Base-by-base conservation (phyloP, 2,113 vertebrate genomes). In the Falco punctatus region DNA sequence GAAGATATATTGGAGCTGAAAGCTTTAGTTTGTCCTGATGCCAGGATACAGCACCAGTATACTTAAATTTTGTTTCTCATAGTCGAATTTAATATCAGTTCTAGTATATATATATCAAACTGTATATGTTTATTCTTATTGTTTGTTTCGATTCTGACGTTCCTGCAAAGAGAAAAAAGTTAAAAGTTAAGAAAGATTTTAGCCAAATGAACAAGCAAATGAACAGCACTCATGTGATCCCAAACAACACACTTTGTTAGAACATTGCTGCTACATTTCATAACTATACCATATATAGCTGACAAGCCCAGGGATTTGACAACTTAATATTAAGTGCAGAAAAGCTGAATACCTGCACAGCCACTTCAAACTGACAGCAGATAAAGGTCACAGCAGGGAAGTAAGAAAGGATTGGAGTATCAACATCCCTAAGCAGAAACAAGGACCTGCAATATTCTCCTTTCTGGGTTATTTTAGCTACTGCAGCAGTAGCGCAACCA, bases 81-180 rank as follows among this genome's bases (percentile, higher is more conserved):
- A 97, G 96, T 96, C 92, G 75, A 94, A 96, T 92, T 92, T 91
- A 84, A 92, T 97, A 98, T 98, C 98, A 98, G 97, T 98, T 93
- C 97, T 97, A 98, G 98, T 96, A 97, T 98, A 98, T 98, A 98
- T 98, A 97, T 98, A 98, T 97, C 98, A 96, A 98, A 97, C 95
- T 98, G 97, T 93, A 93, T 97, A 97, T 94, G 97, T 97, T 97
- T 97, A 97, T 98, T 98, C 98, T 98, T 98, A 99, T 97, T 99
- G 99, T 98, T 99, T 99, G 98, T 97, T 99, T 97, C 99, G 98
- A 98, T 98, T 99, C 98, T 99, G 99, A 96, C 98, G 99, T 98
- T 99, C 99, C 99, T 99, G 98, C 70, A 86, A 96, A 89, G 95
- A 94, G 92, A 97, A 85, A 82, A 75, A 58, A 57, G 78, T 59